Evolutionary conservation across 2,888 invertebrate genomes (phyloP).

Genomic region (Dryomyza anilis): DNA sequence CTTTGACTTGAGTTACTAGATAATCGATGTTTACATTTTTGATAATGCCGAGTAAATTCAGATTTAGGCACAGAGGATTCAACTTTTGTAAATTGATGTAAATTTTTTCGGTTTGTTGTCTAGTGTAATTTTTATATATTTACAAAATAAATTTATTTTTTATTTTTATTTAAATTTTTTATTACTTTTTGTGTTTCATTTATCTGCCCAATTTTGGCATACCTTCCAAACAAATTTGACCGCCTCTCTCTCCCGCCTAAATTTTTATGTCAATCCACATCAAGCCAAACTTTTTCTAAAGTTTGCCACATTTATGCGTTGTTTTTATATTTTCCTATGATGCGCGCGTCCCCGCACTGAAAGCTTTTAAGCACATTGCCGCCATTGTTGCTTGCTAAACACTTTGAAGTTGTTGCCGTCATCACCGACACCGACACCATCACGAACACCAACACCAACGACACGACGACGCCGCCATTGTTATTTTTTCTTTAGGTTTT

Average conservation of each 20-base stretch:
- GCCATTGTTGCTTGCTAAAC: neutral
- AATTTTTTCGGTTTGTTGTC: too few species aligned
- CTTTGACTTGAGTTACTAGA: too few species aligned
- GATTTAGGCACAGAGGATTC: too few species aligned
- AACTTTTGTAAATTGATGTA: too few species aligned
- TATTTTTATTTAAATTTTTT: neutral
- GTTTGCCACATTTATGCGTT: neutral
- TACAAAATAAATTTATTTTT: too few species aligned
- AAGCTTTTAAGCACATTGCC: neutral
- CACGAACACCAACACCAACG: too few species aligned
- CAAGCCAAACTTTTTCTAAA: neutral
- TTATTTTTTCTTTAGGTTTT: neutral
- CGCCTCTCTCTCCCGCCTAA: neutral
- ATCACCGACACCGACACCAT: too few species aligned
- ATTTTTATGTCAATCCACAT: neutral
- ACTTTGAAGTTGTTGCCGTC: neutral
- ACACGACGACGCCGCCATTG: neutral
- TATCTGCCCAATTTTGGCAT: neutral
- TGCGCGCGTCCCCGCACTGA: too few species aligned
- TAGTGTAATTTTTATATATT: too few species aligned
- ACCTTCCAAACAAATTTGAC: neutral
- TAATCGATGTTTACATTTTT: too few species aligned
- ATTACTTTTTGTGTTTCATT: neutral
- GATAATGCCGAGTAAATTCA: too few species aligned
- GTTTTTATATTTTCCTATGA: too few species aligned